These are phyloP conservation scores for Danio choprae DNA, from an alignment of 2,797 vertebrate species.

Conservation along the genomic window DNA sequence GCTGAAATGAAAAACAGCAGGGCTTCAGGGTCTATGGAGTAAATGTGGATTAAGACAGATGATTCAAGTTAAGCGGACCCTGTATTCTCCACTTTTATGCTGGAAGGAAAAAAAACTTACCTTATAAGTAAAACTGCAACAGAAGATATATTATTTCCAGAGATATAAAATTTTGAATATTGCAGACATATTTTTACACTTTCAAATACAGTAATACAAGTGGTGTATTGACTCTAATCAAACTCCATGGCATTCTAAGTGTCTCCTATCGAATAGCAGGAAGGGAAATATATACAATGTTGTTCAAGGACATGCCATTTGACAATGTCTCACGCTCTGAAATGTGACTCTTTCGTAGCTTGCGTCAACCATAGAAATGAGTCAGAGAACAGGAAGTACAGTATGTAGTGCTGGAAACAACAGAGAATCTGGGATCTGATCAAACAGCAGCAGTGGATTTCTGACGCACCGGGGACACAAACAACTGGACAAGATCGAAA, in stretches of 20 bases:
- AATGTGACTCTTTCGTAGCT: not conserved
- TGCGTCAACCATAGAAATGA: not conserved
- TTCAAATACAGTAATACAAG: too few relatives aligned
- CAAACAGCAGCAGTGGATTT: not conserved
- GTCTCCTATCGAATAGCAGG: not conserved
- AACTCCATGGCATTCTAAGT: not conserved
- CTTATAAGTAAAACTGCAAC: not conserved
- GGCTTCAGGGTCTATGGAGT: too few relatives aligned
- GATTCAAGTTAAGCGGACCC: not conserved
- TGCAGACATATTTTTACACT: too few relatives aligned
- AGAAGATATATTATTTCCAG: not conserved
- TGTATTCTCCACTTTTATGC: not conserved
- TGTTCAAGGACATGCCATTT: not conserved
- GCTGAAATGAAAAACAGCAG: not conserved
- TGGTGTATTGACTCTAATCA: constrained; percentile 17
- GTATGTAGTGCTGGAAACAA: not conserved
- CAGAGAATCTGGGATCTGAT: not conserved
- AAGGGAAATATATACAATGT: not conserved
- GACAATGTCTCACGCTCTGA: not conserved
- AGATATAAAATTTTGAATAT: not conserved
- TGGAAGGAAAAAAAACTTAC: too few relatives aligned
- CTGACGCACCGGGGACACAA: not conserved
- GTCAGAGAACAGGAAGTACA: not conserved
- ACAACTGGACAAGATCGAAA: not conserved
- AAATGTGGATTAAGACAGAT: not conserved